phyloP scores from a whole-genome alignment of 2,888 invertebrate species.

The Cephus sareptanus region DNA sequence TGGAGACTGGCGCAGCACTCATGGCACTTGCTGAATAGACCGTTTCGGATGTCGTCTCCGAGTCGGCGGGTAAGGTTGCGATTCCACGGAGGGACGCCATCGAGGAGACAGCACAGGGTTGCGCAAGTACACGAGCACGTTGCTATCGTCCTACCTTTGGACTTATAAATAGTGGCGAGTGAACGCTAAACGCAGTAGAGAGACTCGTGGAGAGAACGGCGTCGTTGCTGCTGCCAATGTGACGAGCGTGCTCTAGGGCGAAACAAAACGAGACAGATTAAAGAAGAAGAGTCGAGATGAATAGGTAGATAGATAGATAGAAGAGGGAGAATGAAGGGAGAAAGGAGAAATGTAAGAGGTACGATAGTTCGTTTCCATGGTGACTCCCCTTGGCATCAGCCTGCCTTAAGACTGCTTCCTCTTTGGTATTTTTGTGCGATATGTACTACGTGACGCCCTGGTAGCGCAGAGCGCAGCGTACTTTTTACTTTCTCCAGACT shows the following conservation, averaged over 20 bases:
- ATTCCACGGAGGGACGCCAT: too few species aligned
- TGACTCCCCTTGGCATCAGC: constrained; percentile 41
- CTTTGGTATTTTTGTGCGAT: too few species aligned
- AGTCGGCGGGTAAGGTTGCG: too few species aligned
- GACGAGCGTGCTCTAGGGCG: constrained; percentile 5
- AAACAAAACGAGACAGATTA: constrained; percentile 16
- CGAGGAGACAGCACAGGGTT: too few species aligned
- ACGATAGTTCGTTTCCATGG: constrained; percentile 55
- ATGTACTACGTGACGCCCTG: too few species aligned
- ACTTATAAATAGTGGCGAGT: constrained; percentile 43
- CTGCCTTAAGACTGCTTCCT: constrained; percentile 17
- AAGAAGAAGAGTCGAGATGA: constrained; percentile 15
- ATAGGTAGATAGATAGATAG: constrained; percentile 13
- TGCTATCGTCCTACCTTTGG: constrained; percentile 3
- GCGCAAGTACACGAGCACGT: too few species aligned
- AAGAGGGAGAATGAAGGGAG: constrained; percentile 23
- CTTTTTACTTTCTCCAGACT: too few species aligned
- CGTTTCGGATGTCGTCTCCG: too few species aligned
- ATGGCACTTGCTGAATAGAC: too few species aligned
- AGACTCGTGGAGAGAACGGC: constrained; percentile 8
- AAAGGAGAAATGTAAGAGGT: constrained; percentile 44
- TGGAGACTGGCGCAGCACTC: too few species aligned
- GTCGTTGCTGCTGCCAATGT: background rate
- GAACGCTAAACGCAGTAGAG: constrained; percentile 26
- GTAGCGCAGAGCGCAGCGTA: too few species aligned